Evolutionary conservation across 1,140 invertebrate genomes (phyloP).

Genomic region (Mercenaria mercenaria): DNA sequence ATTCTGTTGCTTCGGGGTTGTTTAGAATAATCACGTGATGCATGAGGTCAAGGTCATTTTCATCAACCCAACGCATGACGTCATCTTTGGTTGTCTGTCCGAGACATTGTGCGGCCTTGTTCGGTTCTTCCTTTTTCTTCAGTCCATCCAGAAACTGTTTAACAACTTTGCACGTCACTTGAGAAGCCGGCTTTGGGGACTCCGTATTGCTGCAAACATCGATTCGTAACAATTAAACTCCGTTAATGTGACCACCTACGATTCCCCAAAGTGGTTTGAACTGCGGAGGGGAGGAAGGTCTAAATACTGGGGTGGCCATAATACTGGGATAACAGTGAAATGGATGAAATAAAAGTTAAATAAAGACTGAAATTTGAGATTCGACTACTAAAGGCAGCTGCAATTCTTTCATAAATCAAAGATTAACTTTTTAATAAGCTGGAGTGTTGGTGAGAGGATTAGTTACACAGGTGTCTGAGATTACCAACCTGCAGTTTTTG

Average conservation of each 20-base stretch:
- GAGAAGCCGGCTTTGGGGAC: not conserved
- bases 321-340: no score
- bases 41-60: conserved; percentile 70
- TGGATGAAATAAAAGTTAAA: not conserved
- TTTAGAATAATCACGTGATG: conserved; percentile 73
- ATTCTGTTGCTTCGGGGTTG: conserved; percentile 71
- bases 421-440: no score
- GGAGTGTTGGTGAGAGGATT: no score
- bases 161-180: conserved; percentile 41
- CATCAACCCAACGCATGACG: conserved; percentile 71
- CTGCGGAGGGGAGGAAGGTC: no score
- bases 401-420: no score
- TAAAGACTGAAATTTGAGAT: not conserved
- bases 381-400: no score
- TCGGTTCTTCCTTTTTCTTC: conserved; percentile 46
- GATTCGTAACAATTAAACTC: no score
- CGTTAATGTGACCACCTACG: no score
- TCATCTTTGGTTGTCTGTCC: conserved; percentile 62
- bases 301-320: no score
- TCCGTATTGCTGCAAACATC: not conserved
- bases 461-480: no score
- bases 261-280: no score
- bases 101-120: conserved; percentile 14
- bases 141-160: conserved; percentile 46
- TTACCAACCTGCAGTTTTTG: no score